Percentiles rank a stretch among this genome's conserved stretches.
phyloP scores from a whole-genome alignment of 2,797 vertebrate genomes.

The Novumbra hubbsi region DNA sequence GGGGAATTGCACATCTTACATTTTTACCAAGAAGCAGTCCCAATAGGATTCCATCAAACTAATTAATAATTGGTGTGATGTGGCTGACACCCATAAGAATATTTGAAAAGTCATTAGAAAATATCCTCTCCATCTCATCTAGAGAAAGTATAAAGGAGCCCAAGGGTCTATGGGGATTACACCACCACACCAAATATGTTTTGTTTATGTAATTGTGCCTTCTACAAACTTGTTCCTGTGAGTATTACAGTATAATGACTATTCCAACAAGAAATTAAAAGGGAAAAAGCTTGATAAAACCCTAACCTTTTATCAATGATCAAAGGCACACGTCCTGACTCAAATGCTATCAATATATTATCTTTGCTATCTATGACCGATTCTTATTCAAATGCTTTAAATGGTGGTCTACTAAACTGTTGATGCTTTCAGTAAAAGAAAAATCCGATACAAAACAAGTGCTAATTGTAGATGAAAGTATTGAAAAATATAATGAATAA shows the following conservation, averaged over 20 bases:
- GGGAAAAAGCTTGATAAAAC: slow-evolving; percentile 50
- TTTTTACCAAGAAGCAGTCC: slow-evolving; percentile 43
- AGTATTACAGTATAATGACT: slow-evolving; percentile 76
- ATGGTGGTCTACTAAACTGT: neutral
- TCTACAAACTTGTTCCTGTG: slow-evolving; percentile 73
- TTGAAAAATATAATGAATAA: too few species aligned
- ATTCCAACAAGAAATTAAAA: slow-evolving; percentile 74
- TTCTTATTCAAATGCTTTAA: slow-evolving; percentile 45
- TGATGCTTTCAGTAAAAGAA: neutral
- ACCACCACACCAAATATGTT: slow-evolving; percentile 62
- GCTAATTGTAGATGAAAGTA: neutral
- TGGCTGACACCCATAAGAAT: slow-evolving; percentile 63
- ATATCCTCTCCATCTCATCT: slow-evolving; percentile 51
- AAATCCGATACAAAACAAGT: neutral
- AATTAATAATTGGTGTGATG: slow-evolving; percentile 75
- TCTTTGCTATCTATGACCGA: slow-evolving; percentile 22
- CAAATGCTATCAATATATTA: slow-evolving; percentile 50
- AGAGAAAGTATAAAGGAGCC: slow-evolving; percentile 54
- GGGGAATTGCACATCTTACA: slow-evolving; percentile 33
- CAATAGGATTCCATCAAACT: slow-evolving; percentile 59
- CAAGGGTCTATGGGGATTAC: slow-evolving; percentile 53
- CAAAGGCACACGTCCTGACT: slow-evolving; percentile 55
- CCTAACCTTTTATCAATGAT: slow-evolving; percentile 57
- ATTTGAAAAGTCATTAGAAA: slow-evolving; percentile 73
- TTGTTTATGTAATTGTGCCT: slow-evolving; percentile 78